phyloP scores from a whole-genome alignment of 2,888 invertebrate genomes.

The Lithophane socia region DNA sequence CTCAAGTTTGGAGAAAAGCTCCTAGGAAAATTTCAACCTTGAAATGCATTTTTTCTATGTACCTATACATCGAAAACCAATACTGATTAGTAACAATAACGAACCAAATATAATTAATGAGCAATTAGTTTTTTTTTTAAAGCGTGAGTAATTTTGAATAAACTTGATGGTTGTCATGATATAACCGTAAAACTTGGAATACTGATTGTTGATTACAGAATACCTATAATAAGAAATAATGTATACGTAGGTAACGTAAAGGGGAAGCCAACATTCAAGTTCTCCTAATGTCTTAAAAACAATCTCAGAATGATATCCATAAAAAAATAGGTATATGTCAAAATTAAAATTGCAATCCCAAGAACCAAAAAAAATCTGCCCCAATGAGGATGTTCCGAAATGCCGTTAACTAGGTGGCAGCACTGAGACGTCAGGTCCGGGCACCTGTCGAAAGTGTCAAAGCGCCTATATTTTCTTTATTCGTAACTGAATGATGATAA shows the following conservation, averaged over 20 bases:
- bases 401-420: no score
- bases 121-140: constrained; percentile 34
- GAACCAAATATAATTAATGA: constrained; percentile 20
- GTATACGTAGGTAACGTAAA: constrained; percentile 7
- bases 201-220: constrained; percentile 13
- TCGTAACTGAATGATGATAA: no score
- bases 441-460: no score
- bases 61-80: background rate
- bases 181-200: background rate
- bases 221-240: background rate
- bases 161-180: constrained; percentile 13
- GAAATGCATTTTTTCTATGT: background rate
- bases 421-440: no score
- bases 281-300: background rate
- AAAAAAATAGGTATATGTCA: no score
- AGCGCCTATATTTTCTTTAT: no score
- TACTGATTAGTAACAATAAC: constrained; percentile 1
- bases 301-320: no score
- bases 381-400: background rate
- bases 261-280: background rate
- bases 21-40: background rate
- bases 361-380: background rate
- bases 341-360: background rate
- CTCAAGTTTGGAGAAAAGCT: background rate
- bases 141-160: constrained; percentile 41